Percentiles rank a stretch among this genome's conserved stretches.
Conservation (phyloP, 2,888 invertebrate species). For the Idaea aversata region DNA sequence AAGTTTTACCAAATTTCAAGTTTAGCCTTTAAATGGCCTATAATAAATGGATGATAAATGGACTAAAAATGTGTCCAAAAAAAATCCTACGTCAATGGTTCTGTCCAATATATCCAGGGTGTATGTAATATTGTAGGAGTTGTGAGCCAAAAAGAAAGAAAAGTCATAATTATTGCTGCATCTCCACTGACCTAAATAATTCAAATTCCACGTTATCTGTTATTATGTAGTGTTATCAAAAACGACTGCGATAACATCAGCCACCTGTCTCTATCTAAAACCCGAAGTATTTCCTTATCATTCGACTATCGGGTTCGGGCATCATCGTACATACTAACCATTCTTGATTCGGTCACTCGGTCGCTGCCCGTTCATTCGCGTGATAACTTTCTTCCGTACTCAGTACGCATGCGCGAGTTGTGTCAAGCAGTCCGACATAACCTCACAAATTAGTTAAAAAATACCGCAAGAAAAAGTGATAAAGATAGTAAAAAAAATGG, state of each 20-base stretch:
- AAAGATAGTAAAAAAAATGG: constrained; percentile 42
- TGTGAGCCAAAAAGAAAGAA: too few species aligned
- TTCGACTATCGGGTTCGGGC: constrained; percentile 22
- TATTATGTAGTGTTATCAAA: not conserved
- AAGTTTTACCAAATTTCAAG: too few species aligned
- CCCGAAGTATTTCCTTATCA: constrained; percentile 17
- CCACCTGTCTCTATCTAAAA: not conserved
- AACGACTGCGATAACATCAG: not conserved
- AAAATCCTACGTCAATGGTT: too few species aligned
- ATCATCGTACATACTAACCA: constrained; percentile 24
- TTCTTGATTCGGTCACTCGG: constrained; percentile 29
- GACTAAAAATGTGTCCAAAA: too few species aligned
- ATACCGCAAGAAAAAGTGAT: constrained; percentile 17
- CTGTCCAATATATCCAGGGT: too few species aligned
- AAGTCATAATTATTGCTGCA: too few species aligned
- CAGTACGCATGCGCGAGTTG: constrained; percentile 70
- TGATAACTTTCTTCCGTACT: constrained; percentile 66
- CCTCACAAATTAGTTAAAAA: constrained; percentile 37
- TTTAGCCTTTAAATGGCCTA: too few species aligned
- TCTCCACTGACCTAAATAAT: too few species aligned
- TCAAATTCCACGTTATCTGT: not conserved
- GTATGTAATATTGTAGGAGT: too few species aligned
- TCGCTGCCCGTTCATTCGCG: constrained; percentile 48
- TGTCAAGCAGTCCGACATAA: constrained; percentile 62
- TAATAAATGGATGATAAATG: too few species aligned